phyloP scores from a whole-genome alignment of 2,113 vertebrate genomes.

The Carassius carassius region DNA sequence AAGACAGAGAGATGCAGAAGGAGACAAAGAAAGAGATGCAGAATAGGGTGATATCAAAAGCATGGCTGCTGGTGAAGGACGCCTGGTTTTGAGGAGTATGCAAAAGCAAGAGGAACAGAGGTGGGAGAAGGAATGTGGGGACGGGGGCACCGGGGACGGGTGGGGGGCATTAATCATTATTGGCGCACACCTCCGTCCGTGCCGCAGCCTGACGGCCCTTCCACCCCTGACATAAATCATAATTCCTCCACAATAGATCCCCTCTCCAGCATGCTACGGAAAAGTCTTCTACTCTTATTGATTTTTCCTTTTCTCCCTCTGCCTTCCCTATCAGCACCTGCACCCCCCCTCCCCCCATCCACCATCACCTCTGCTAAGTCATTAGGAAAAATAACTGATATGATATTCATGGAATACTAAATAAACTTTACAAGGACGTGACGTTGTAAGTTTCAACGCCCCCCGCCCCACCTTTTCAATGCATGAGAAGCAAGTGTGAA shows the following conservation, averaged over 20 bases:
- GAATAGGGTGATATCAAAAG: slow-evolving; percentile 29
- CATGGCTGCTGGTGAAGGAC: slow-evolving; percentile 36
- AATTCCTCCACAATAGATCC: slow-evolving; percentile 99
- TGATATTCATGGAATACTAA: slow-evolving; percentile 99
- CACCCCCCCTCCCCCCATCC: slow-evolving; percentile 61
- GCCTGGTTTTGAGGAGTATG: slow-evolving; percentile 11
- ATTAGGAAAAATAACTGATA: slow-evolving; percentile 99
- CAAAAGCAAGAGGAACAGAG: slow-evolving; percentile 28
- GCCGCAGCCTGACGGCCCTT: slow-evolving; percentile 86
- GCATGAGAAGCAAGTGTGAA: slow-evolving; percentile 80
- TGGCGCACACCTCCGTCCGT: slow-evolving; percentile 94
- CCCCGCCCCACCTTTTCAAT: slow-evolving; percentile 70
- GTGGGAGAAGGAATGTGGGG: slow-evolving; percentile 6
- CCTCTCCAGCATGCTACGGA: slow-evolving; percentile 90
- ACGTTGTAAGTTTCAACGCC: slow-evolving; percentile 76
- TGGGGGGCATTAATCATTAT: slow-evolving; percentile 97
- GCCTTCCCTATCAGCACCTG: slow-evolving; percentile 70
- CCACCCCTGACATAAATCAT: slow-evolving; percentile 99
- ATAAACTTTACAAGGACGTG: slow-evolving; percentile 95
- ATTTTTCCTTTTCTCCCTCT: slow-evolving; percentile 80
- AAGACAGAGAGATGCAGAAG: background rate
- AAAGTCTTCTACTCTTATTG: slow-evolving; percentile 97
- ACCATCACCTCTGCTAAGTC: slow-evolving; percentile 79
- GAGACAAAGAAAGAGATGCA: slow-evolving; percentile 38
- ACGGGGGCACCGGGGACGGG: slow-evolving; percentile 67